Evolutionary conservation across 2,113 vertebrate species (phyloP), one percentile per base, ranked within the genome.

Genomic region (Prionailurus viverrinus): DNA sequence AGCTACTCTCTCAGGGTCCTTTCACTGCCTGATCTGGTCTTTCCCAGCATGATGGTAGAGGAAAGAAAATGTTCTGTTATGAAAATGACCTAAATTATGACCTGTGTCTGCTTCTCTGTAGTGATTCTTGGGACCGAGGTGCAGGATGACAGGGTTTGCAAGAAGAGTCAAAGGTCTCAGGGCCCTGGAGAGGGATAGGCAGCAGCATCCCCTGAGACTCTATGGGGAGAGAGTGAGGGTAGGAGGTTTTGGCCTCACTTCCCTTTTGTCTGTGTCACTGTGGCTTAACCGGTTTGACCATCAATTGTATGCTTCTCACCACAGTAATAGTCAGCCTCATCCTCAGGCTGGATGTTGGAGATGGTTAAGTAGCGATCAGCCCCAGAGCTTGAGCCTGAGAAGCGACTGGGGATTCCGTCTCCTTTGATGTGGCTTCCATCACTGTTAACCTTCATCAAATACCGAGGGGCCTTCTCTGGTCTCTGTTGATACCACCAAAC

Each of bases 361-460:
- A 97, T 95, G n/a, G 82, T 55, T 3, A 96, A 53, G 23, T 79
- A 65, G 51, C 5, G 0, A 5, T 73, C 36, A 29, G 27, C 33
- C 39, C 51, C 95, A 29, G 48, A 85, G 25, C 80, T 91, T 21
- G 53, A 85, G 41, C n/a, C 71, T 0, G 27, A 71, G n/a, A 91
- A 73, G 19, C 3, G 23, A 16, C 69, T 13, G 5, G 87, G 41
- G 39, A 91, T 80, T 33, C 79, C 16, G 0, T 29, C 5, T 0
- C 53, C 53, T 27, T 61, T 79, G 3, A 0, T 11, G 5, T 87
- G 33, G 29, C 74, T 73, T 45, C 58, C 16, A 3, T 68, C 36
- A 31, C 27, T 90, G 1, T 82, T 7, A 31, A 65, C 0, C 0
- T 6, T 0, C 66, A 76, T 81, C 36, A 87, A 0, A 19, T 18